phyloP scores from a whole-genome alignment of 2,113 vertebrate species.

The Climacteris rufus region DNA sequence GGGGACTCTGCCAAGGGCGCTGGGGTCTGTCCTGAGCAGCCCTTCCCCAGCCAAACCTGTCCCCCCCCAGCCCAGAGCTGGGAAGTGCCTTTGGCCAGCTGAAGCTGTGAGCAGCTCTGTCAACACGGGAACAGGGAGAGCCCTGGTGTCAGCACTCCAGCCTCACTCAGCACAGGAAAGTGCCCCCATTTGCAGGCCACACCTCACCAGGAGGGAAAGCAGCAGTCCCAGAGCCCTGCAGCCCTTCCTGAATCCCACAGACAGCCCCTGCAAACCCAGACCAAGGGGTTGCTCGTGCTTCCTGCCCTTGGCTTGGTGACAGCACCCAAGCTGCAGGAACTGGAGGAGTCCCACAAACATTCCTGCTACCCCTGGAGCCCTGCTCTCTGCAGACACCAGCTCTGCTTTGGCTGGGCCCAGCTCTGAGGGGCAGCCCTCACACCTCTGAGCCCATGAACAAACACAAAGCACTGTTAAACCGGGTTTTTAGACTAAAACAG shows the following conservation, averaged over 20 bases:
- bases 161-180: neutral
- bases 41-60: neutral
- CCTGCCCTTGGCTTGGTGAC: neutral
- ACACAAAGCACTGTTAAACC: neutral
- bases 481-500: neutral
- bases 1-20: neutral
- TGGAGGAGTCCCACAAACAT: neutral
- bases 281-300: neutral
- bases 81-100: neutral
- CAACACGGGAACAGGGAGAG: neutral
- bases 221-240: neutral
- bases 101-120: neutral
- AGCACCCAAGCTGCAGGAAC: neutral
- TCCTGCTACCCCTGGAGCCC: neutral
- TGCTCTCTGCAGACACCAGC: neutral
- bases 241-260: neutral
- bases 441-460: neutral
- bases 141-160: neutral
- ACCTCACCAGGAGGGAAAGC: neutral
- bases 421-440: neutral
- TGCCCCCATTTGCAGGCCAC: neutral
- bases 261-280: neutral
- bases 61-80: fast-evolving
- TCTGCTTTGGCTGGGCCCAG: neutral
- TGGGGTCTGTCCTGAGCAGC: neutral